Evolutionary conservation across 2,113 vertebrate species (phyloP), one percentile per base, ranked within the genome.

Genomic region (Pleuronectes platessa): DNA sequence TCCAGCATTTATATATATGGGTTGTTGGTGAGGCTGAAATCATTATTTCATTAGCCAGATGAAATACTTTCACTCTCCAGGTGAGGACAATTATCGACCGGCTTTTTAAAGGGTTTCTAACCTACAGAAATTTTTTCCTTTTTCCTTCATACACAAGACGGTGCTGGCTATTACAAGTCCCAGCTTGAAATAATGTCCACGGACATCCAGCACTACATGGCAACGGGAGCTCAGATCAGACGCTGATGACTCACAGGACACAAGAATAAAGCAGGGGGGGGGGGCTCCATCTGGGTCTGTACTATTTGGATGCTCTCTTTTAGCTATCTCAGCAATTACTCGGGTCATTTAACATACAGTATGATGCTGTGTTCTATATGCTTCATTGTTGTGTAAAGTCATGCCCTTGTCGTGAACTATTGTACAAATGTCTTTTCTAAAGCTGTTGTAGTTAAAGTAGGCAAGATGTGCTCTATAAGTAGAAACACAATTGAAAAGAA

Each of bases 1-100:
- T 79, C 40, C 2, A 31, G 26, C 13, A 23, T 59, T 71, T 18
- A 23, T 72, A 31, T 31, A 0, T 62, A 51, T 68, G 23, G 24
- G 59, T 51, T 83, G 71, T 84, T 84, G 72, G 82, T 2, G 55
- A 78, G 60, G 61, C 37, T 58, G 15, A 79, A 86, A 81, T 90
- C 71, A 84, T 87, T 69, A 82, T 85, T 86, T 82, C 62, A 82
- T 88, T 81, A 83, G 72, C 70, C 42, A 72, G 73, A 87, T 83
- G 20, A 82, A 74, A 83, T 59, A 4, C 27, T 59, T 71, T 68
- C 23, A 26, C 55, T 56, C 42, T 83, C 63, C 66, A 78, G 78
- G 78, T 85, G 69, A 73, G 13, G 54, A 68, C 65, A 62, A 71
- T 65, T 58, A 67, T 78, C 26, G 3, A 55, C 49, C 15, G 68